Evolutionary conservation across 2,888 invertebrate species (phyloP), one percentile per base, ranked within the genome.

Genomic region (Orthosia cruda): DNA sequence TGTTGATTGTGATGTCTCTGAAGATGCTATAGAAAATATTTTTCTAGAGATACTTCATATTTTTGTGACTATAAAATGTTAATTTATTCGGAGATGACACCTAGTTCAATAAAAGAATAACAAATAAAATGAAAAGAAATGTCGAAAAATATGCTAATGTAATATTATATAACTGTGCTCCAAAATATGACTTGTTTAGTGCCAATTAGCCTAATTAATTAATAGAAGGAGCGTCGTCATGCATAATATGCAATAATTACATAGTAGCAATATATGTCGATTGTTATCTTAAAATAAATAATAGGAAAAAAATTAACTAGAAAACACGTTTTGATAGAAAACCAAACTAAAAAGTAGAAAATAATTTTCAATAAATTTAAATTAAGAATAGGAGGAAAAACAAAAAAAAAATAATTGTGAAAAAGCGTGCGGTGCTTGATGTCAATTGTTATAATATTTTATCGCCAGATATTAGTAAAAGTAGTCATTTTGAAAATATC

Each of bases 1-100:
- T 69, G 80, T 66, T 71, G 68, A 69, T 86, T 70, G 49, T 61
- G 66, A 74, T 64, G 50, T 66, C 55, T 57, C 32, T 26, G n/a
- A 57, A 64, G 7, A 66, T 62, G 40, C 23, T 18, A 13, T 9
- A 1, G 16, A 63, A 58, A 52, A 67, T 47, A 32, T 58, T 52
- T 61, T 68, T 55, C 13, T 55, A 12, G 45, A 45, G 3, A 52
- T 47, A 23, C 16, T 59, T 54, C 15, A 20, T 61, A 20, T 57
- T 45, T 49, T 58, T 61, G 7, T 40, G 26, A 5, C 23, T 2
- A 3, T 23, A n/a, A n/a, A 59, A 40, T 74, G 18, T 50, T 20
- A 15, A 71, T 32, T 65, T 54, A 54, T 63, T 68, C 11, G 0
- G 40, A 40, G 4, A 23, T 55, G 5, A 49, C 26, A 32, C n/a